A percentile compares a stretch with the other conserved stretches of the same genome.
These are phyloP conservation scores for Neoniphon sammara DNA, from an alignment of 2,797 vertebrate species.

Conservation along the genomic window DNA sequence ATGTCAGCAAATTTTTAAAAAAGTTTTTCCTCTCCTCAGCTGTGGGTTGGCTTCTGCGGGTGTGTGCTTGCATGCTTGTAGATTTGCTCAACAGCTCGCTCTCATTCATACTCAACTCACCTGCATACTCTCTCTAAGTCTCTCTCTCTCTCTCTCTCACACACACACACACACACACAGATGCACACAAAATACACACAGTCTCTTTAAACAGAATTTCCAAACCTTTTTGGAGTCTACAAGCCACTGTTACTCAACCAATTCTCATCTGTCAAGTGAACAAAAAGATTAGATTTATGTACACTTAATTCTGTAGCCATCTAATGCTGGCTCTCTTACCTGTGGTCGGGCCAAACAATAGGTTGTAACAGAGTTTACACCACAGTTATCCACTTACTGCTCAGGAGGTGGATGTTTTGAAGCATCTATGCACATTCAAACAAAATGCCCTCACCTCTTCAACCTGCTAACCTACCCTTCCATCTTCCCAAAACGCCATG, in stretches of 20 bases:
- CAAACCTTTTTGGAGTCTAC: not conserved
- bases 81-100: conserved; percentile 42
- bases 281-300: conserved; percentile 5
- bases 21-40: conserved; percentile 3
- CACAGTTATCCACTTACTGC: conserved; percentile 5
- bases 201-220: not conserved
- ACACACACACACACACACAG: not conserved
- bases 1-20: conserved; percentile 37
- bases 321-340: conserved; percentile 11
- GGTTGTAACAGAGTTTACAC: conserved; percentile 9
- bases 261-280: not conserved
- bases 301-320: conserved; percentile 1
- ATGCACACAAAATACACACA: no score
- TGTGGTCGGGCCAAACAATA: conserved; percentile 2
- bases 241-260: not conserved
- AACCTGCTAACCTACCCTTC: not conserved
- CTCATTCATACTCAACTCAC: conserved; percentile 31
- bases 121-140: conserved; percentile 23
- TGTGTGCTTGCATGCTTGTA: conserved; percentile 50
- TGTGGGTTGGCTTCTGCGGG: conserved; percentile 43
- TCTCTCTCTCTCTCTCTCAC: not conserved
- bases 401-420: conserved; percentile 1
- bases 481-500: conserved; percentile 9
- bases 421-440: not conserved
- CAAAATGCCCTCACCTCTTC: not conserved